Conservation (phyloP, 2,888 invertebrate genomes). For the Agrypnus murinus region DNA sequence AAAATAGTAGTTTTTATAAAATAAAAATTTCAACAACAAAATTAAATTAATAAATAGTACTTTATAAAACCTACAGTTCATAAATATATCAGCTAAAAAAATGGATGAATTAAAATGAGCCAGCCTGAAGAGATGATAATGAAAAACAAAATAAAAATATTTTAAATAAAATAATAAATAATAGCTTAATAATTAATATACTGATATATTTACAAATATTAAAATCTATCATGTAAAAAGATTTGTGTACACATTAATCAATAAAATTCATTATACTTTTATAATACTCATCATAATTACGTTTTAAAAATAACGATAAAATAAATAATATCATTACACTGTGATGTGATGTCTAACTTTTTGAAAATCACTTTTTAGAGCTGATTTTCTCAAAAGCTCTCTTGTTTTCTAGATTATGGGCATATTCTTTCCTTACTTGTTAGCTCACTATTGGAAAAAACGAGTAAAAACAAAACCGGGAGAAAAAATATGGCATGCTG, state of each 20-base stretch:
- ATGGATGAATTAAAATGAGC: constrained; percentile 57
- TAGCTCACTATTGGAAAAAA: not conserved
- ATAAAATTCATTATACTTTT: constrained; percentile 26
- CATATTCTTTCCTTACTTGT: constrained; percentile 26
- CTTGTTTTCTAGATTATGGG: not conserved
- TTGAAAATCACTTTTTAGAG: constrained; percentile 4
- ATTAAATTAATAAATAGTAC: constrained; percentile 45
- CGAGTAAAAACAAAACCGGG: too few species aligned
- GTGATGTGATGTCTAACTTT: constrained; percentile 41
- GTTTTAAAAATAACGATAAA: constrained; percentile 42
- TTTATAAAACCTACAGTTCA: constrained; percentile 51
- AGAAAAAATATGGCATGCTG: too few species aligned
- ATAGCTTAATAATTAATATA: constrained; percentile 44
- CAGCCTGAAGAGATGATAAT: constrained; percentile 44
- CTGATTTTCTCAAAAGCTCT: constrained; percentile 31
- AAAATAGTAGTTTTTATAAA: constrained; percentile 32
- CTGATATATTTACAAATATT: constrained; percentile 54
- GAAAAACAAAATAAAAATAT: constrained; percentile 52
- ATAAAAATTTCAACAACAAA: constrained; percentile 36
- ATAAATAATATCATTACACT: constrained; percentile 46
- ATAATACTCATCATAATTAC: constrained; percentile 41
- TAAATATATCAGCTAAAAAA: constrained; percentile 60
- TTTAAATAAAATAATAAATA: constrained; percentile 54
- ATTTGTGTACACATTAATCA: constrained; percentile 39
- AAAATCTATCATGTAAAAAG: constrained; percentile 56